Conservation (phyloP, 2,888 invertebrate species). For the Gonocerus acuteangulatus region DNA sequence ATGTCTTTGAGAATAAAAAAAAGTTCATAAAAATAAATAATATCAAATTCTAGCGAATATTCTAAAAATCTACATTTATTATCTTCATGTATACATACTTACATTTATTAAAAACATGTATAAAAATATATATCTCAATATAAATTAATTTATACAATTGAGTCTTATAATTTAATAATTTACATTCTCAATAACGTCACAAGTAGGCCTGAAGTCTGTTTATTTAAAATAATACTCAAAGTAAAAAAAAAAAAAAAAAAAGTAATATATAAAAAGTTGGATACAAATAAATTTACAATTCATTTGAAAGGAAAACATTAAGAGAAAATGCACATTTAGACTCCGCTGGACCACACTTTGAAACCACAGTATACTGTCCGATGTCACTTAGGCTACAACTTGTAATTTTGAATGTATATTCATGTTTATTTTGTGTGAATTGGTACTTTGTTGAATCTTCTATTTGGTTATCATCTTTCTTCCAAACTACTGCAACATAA, state of each 20-base stretch:
- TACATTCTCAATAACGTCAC: conserved; percentile 18
- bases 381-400: conserved; percentile 67
- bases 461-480: conserved; percentile 30
- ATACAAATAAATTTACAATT: conserved; percentile 23
- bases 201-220: conserved; percentile 33
- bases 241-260: conserved; percentile 24
- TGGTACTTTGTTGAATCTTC: conserved; percentile 68
- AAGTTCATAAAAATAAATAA: conserved; percentile 7
- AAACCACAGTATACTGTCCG: conserved; percentile 81
- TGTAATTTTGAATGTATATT: conserved; percentile 69
- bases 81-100: not conserved
- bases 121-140: conserved; percentile 17
- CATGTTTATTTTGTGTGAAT: conserved; percentile 73
- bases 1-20: not conserved
- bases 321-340: conserved; percentile 77
- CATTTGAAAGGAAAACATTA: conserved; percentile 52
- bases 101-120: conserved; percentile 9
- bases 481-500: conserved; percentile 30
- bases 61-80: conserved; percentile 5
- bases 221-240: conserved; percentile 8
- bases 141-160: conserved; percentile 2
- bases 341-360: conserved; percentile 78
- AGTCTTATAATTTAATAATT: conserved; percentile 5
- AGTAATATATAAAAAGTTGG: conserved; percentile 22
- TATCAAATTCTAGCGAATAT: conserved; percentile 2